These are phyloP conservation scores for Cololabis saira DNA, from an alignment of 2,113 vertebrate genomes.

Conservation along the genomic window DNA sequence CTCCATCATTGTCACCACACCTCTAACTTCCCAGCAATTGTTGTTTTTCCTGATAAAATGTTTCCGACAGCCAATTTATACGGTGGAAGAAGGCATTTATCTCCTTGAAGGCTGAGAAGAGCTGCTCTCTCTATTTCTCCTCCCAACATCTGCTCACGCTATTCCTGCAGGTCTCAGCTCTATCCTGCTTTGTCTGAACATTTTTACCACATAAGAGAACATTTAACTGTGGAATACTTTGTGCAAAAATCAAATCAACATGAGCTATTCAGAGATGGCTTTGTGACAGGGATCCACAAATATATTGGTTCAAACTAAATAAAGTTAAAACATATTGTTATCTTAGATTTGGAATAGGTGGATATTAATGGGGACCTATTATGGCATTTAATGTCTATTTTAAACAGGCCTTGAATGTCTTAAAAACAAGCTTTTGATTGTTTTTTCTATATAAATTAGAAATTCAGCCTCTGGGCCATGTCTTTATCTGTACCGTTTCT, in stretches of 20 bases:
- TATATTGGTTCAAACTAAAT: slow-evolving; percentile 1
- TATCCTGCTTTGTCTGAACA: slow-evolving; percentile 17
- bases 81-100: slow-evolving; percentile 72
- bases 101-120: slow-evolving; percentile 46
- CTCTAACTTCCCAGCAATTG: slow-evolving; percentile 54
- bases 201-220: slow-evolving; percentile 18
- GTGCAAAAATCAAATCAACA: slow-evolving; percentile 11
- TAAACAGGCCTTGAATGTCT: too few species aligned
- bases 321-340: background rate
- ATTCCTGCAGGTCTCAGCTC: slow-evolving; percentile 44
- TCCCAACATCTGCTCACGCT: slow-evolving; percentile 20
- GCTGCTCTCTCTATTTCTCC: slow-evolving; percentile 16
- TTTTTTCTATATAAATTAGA: too few species aligned
- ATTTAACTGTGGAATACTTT: slow-evolving; percentile 21
- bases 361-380: too few species aligned
- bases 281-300: background rate
- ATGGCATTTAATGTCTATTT: too few species aligned
- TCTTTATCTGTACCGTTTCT: too few species aligned
- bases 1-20: slow-evolving; percentile 56
- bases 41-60: slow-evolving; percentile 43
- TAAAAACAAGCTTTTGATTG: too few species aligned
- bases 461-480: too few species aligned
- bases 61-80: slow-evolving; percentile 77
- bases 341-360: background rate
- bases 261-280: slow-evolving; percentile 9